Evolutionary conservation across 2,113 vertebrate genomes (phyloP), one percentile per base, ranked within the genome.

Genomic region (Scomber colias): DNA sequence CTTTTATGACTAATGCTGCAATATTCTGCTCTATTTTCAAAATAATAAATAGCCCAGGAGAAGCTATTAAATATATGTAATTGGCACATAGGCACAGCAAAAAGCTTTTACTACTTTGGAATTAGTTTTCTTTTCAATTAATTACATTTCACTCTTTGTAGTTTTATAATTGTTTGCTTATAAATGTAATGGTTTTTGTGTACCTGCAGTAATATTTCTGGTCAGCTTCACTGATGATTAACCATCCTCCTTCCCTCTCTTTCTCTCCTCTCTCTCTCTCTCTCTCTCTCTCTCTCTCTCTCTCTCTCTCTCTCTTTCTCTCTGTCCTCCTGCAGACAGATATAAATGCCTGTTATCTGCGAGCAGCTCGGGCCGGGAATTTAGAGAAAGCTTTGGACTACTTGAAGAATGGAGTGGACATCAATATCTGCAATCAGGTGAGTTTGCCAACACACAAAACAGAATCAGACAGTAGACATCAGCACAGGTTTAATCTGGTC

Each of bases 371-470:
- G 72, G 97, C 98, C 5, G 98, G 98, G 71, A 98, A 99, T 88
- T 89, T 99, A 3, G 98, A 99, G 93, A 99, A 99, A 87, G 97
- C 97, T 75, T 96, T 99, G 2, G 98, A 99, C 90, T 99, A 98
- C 91, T 94, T 99, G 88, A 98, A 99, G 94, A 97, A 95, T 89
- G 98, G 98, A 80, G 97, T 99, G 40, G 98, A 99, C 91, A 98
- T 99, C 94, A 99, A 99, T 77, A 98, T 99, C 90, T 99, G 97
- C 93, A 99, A 99, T 90, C 98, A 99, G 97, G 98, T 99, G 72
- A 82, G 74, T 14, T 8, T 19, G 0, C 45, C 4, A 30, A 15
- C 31, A 5, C 21, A 40, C 4, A 50, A 21, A 60, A 0, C 14
- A 27, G 5, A n/a, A 14, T 35, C 31, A 40, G 35, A 40, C 35